Base-by-base conservation (phyloP, 2,888 invertebrate species). In the Nudaria mundana region DNA sequence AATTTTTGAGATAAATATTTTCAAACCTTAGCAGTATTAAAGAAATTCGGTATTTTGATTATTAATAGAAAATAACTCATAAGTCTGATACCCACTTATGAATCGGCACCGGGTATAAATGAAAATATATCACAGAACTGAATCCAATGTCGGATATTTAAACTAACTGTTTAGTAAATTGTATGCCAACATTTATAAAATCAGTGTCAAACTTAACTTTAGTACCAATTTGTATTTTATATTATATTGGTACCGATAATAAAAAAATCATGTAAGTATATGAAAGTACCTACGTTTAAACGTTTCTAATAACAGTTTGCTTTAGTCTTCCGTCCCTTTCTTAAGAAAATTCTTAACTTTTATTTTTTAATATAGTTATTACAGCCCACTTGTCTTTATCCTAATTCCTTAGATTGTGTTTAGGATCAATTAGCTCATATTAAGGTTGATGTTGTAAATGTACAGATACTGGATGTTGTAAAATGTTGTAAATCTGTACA, bases 281-380 rank as follows among this genome's bases (percentile, higher is more conserved):
- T n/a, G n/a, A n/a, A n/a, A n/a, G n/a, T n/a, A n/a, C n/a, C n/a
- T 57, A 68, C 67, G 63, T 70, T 67, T 69, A 57, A 64, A 69
- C 70, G 71, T 74, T 73, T 70, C 67, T 61, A 60, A 62, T 63
- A 63, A 60, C 64, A 69, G 42, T 76, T 82, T 76, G 81, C 81
- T 87, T 79, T 74, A 68, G 84, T 86, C 86, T 88, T 88, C 87
- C 86, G 87, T 88, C 87, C 85, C 81, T 71, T 70, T 72, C 73
- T 74, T 76, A 78, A 70, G 69, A 74, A 63, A 64, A 63, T 53
- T 60, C 52, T 52, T 58, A 62, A 58, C 30, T 35, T 33, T 61
- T 62, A 48, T 49, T 53, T 59, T 33, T 66, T 50, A 49, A 56
- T 61, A 40, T 54, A 34, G 33, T 58, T 63, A 52, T 23, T 48